phyloP scores from a whole-genome alignment of 2,888 invertebrate species.

The Aricia artaxerxes region DNA sequence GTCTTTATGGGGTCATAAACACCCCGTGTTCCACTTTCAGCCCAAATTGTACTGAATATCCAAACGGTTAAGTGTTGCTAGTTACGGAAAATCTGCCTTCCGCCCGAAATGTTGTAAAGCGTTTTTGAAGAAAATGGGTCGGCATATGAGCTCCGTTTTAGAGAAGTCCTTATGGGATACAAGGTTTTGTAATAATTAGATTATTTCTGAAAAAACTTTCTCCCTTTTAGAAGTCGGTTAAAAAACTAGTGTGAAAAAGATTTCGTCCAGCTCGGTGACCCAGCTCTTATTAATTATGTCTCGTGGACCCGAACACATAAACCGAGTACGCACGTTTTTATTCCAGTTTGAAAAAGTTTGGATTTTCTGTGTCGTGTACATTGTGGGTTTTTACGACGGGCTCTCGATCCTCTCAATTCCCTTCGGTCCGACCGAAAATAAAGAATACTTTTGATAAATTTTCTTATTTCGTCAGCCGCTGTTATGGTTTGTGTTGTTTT shows the following conservation, averaged over 20 bases:
- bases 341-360: neutral
- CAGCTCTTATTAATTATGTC: slow-evolving; percentile 10
- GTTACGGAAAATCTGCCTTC: neutral
- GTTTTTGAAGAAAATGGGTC: neutral
- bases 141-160: neutral
- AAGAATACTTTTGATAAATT: slow-evolving; percentile 12
- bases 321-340: neutral
- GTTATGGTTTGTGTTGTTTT: neutral
- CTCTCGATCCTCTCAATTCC: slow-evolving; percentile 16
- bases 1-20: slow-evolving; percentile 64
- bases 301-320: neutral
- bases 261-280: neutral
- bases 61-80: slow-evolving; percentile 11
- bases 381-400: slow-evolving; percentile 14
- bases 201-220: neutral
- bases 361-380: slow-evolving; percentile 9
- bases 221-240: too few relatives aligned
- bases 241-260: neutral
- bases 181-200: neutral
- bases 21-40: slow-evolving; percentile 37
- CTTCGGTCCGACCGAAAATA: neutral
- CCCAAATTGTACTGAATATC: slow-evolving; percentile 1
- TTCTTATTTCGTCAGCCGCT: slow-evolving; percentile 11
- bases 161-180: neutral
- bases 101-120: neutral